Evolutionary conservation across 2,113 vertebrate species (phyloP), one percentile per base, ranked within the genome.

Genomic region (Cinclus cinclus): DNA sequence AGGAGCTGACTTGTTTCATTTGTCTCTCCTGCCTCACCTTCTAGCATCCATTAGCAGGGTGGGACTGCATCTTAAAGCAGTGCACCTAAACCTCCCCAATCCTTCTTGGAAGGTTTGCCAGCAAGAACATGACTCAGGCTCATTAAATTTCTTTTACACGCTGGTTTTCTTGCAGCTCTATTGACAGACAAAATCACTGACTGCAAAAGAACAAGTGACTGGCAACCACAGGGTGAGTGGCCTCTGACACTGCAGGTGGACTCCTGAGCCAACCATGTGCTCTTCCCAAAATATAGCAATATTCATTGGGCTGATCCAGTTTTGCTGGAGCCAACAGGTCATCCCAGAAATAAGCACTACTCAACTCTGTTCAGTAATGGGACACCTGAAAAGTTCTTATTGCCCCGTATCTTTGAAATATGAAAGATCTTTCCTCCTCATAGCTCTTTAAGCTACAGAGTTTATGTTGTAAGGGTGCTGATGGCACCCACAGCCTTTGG

Each of bases 51-150:
- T 53, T 76, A 60, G 37, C 37, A 86, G 73, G 71, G 76, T 70
- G 89, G 64, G 55, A 91, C 89, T 62, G 83, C 25, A 13, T 62
- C 55, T 91, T 77, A 65, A 92, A 94, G 24, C 50, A 42, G 73
- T 22, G 46, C 46, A 73, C 46, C 37, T 77, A 73, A 79, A 86
- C 63, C 25, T 86, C n/a, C 18, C 11, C 37, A 58, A 0, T 53
- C 50, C n/a, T 60, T 88, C 80, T 63, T 28, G 47, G 30, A 90
- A 39, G 28, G 22, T 75, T n/a, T 71, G 75, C 24, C 83, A 86
- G 53, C 13, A 58, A 76, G 24, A 83, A 23, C 8, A 17, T 80
- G 71, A 80, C 59, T 83, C 68, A 49, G 55, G 41, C 31, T 90
- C 58, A n/a, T 69, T 47, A 60, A 2, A 12, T 24, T 67, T 60